A percentile compares a stretch with the other conserved stretches of the same genome.
phyloP scores from a whole-genome alignment of 1,140 invertebrate species.

The Drosophila albomicans region DNA sequence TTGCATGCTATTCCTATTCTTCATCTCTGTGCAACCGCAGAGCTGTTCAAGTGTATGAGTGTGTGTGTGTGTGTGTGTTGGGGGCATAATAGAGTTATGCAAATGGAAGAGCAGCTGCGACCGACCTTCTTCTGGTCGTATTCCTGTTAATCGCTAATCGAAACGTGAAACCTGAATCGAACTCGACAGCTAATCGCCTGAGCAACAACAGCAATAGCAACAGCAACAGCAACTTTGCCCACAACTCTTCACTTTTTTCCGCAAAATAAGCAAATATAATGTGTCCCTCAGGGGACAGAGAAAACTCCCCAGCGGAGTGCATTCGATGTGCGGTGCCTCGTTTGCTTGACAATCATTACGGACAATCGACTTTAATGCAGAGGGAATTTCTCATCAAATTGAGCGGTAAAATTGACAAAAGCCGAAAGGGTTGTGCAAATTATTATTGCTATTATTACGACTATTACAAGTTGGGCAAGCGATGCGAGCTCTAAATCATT shows the following conservation, averaged over 20 bases:
- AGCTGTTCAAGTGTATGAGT: neutral
- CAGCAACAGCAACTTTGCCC: no score
- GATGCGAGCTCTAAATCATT: constrained; percentile 56
- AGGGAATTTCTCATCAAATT: constrained; percentile 55
- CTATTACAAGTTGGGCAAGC: constrained; percentile 61
- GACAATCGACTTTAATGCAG: constrained; percentile 68
- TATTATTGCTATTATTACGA: constrained; percentile 76
- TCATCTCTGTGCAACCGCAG: constrained; percentile 4
- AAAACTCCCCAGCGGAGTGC: neutral
- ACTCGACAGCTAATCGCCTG: no score
- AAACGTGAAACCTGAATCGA: no score
- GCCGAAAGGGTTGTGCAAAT: constrained; percentile 76
- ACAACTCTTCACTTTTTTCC: no score
- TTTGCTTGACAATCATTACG: constrained; percentile 51
- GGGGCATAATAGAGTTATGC: constrained; percentile 25
- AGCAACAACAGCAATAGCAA: no score
- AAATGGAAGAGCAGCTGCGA: constrained; percentile 19
- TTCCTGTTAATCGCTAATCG: neutral
- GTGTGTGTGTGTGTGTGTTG: no score
- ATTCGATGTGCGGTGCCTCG: neutral
- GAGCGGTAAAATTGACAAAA: constrained; percentile 71
- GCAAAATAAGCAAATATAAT: no score
- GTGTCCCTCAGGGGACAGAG: no score
- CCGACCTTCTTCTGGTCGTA: neutral
- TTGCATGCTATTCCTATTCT: constrained; percentile 7